Evolutionary conservation across 2,797 vertebrate species (phyloP), one percentile per base, ranked within the genome.

Genomic region (Fringilla coelebs): DNA sequence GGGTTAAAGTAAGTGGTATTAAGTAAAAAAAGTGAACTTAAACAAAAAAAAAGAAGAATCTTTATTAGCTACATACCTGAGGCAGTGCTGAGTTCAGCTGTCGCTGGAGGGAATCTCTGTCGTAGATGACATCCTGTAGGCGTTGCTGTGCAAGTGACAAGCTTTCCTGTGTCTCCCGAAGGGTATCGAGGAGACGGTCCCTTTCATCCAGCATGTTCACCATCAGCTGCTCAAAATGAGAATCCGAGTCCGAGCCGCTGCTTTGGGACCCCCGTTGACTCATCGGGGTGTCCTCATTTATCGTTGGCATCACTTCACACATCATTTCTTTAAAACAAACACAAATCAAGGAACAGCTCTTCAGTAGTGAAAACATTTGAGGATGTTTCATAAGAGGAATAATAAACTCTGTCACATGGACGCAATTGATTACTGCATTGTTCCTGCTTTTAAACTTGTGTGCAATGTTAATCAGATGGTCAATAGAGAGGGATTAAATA

Each of bases 191-290:
- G 87, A 99, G 98, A 89, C 99, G 99, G 94, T 99, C 99, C 84
- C 99, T 97, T 98, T 99, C 99, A 90, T 99, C 99, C 95, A 99
- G 98, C 99, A 99, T 99, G 97, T 99, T 99, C 94, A 99, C 99
- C 99, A 99, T 99, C 97, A 99, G 98, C 98, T 99, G 99, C 98
- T 99, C 99, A 90, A 99, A 99, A 97, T 99, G 99, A 52, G 99
- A 99, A 98, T 99, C 99, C 2, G 99, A 99, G 98, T 99, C 99
- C 1, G 99, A 99, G 97, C 98, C 97, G 25, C 99, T 98, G 98
- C 99, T 99, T 97, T 99, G 99, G 86, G 99, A 99, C 98, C 99
- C 99, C 89, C 99, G 98, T 96, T 99, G 99, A 96, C 98, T 99
- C 98, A 99, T 98, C 54, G 99, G 99, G 97, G 99, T 99, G 98